Evolutionary conservation across 2,888 invertebrate genomes (phyloP).

Genomic region (Apoda limacodes): DNA sequence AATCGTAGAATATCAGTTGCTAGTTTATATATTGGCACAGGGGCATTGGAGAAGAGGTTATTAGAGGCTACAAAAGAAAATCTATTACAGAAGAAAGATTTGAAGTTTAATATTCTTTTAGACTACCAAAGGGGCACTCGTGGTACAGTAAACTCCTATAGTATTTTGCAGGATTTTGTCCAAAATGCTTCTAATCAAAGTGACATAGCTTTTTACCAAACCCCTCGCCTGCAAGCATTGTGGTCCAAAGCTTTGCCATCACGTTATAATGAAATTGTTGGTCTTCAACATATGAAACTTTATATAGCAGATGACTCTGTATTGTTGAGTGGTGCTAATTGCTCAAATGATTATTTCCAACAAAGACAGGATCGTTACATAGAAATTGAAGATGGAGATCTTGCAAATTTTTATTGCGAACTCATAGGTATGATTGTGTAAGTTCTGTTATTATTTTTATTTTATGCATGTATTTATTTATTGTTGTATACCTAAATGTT

Average conservation of each 20-base stretch:
- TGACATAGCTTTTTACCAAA: conserved; percentile 89
- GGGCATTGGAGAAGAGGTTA: conserved; percentile 82
- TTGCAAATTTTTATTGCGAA: conserved; percentile 86
- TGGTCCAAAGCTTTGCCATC: conserved; percentile 84
- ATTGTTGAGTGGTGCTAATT: conserved; percentile 96
- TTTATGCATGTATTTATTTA: no score
- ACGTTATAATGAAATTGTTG: conserved; percentile 93
- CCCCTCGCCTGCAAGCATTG: conserved; percentile 87
- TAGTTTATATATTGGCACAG: conserved; percentile 94
- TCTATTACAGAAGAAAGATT: conserved; percentile 55
- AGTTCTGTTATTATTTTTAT: conserved; percentile 71
- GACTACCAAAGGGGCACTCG: conserved; percentile 93
- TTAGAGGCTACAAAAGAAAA: conserved; percentile 76
- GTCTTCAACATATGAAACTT: conserved; percentile 97
- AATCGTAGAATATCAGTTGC: conserved; percentile 82
- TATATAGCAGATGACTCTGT: conserved; percentile 96
- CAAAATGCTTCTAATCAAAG: conserved; percentile 70
- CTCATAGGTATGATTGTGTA: conserved; percentile 73
- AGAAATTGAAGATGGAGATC: conserved; percentile 80
- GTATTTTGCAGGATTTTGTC: conserved; percentile 81
- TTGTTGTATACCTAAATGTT: no score
- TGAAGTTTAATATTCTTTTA: conserved; percentile 83
- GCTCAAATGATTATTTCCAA: conserved; percentile 97
- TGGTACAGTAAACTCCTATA: conserved; percentile 80
- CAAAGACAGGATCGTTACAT: conserved; percentile 97